Evolutionary conservation across 2,797 vertebrate genomes (phyloP).

Genomic region (Chiropotes sagulatus): DNA sequence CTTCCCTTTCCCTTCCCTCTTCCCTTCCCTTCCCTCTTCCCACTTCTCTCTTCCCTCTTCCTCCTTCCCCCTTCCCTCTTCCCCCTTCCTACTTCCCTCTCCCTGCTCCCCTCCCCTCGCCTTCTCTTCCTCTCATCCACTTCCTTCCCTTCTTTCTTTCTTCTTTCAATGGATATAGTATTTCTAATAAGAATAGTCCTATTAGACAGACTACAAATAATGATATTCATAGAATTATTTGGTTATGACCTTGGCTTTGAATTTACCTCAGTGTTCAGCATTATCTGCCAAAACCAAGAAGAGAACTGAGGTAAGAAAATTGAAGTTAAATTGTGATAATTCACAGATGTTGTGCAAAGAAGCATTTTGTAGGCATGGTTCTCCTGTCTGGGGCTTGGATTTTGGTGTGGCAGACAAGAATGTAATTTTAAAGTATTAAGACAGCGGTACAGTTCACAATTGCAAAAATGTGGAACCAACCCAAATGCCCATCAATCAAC

Average conservation of each 20-base stretch:
- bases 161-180: not conserved
- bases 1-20: not conserved
- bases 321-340: not conserved
- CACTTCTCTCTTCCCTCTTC: no score
- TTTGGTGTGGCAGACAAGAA: not conserved
- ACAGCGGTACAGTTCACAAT: not conserved
- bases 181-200: not conserved
- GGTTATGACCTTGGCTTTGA: not conserved
- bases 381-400: not conserved
- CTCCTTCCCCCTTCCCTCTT: no score
- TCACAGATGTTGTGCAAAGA: not conserved
- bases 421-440: not conserved
- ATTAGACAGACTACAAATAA: not conserved
- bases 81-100: no score
- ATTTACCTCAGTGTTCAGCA: not conserved
- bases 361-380: not conserved
- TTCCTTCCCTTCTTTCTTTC: not conserved
- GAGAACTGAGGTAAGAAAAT: slow-evolving; percentile 16
- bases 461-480: not conserved
- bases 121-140: not conserved
- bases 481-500: not conserved
- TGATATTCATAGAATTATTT: not conserved
- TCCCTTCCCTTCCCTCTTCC: no score
- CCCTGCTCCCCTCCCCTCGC: no score
- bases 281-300: not conserved